Evolutionary conservation across 2,113 vertebrate genomes (phyloP).

Genomic region (Cettia cetti): DNA sequence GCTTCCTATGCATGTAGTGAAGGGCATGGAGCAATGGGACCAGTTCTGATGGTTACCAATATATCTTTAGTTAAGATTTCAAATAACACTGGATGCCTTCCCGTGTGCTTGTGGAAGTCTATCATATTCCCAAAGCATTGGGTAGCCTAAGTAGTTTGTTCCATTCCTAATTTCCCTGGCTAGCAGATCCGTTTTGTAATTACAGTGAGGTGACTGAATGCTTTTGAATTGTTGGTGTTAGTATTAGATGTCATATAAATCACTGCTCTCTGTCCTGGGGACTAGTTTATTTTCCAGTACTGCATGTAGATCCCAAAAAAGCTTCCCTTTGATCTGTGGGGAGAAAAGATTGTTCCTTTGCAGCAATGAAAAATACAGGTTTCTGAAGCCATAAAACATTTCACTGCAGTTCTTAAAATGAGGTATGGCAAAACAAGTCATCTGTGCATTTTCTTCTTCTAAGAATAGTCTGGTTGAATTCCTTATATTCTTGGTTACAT

Average conservation of each 20-base stretch:
- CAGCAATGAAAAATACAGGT: neutral
- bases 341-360: constrained; percentile 1
- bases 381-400: constrained; percentile 1
- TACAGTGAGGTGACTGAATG: neutral
- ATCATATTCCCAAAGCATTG: neutral
- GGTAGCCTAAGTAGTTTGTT: neutral
- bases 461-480: neutral
- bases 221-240: neutral
- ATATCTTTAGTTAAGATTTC: neutral
- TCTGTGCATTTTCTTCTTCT: neutral
- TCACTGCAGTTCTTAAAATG: neutral
- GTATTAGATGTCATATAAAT: neutral
- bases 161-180: neutral
- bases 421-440: neutral
- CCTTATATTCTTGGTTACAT: neutral
- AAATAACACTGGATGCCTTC: neutral
- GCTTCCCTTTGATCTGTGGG: neutral
- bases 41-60: neutral
- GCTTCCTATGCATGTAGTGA: neutral
- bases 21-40: neutral
- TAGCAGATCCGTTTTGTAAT: neutral
- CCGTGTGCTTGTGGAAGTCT: neutral
- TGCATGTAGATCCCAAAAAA: neutral
- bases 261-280: neutral
- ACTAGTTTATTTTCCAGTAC: neutral